Base-by-base conservation (phyloP, 2,113 vertebrate genomes). In the Prolemur simus region DNA sequence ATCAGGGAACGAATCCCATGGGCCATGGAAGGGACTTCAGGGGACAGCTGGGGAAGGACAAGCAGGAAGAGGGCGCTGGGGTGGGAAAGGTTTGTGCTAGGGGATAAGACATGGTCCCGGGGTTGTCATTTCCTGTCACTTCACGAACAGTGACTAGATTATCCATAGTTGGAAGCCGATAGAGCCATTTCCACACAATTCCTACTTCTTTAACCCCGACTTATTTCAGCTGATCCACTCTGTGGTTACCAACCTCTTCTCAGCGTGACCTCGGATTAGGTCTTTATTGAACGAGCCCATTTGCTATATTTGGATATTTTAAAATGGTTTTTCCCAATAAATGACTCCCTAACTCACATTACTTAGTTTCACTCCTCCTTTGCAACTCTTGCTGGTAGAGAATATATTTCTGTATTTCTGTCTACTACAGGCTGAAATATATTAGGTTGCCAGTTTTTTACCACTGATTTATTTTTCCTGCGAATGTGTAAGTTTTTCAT, bases 331-430 rank as follows among this genome's bases (percentile, higher is more conserved):
- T 83, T 95, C 20, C 88, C 78, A 86, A 45, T 34, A 64, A 56
- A 69, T n/a, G 29, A 42, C 20, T 64, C 47, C 76, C 37, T 86
- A 20, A 89, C 69, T 82, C 81, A 15, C 42, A 64, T 47, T 86
- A 73, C n/a, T 96, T 84, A 68, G 84, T 97, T 95, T 93, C 39
- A 54, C 3, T 95, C 73, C 27, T 6, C 81, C 32, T 94, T 88
- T 86, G 37, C 68, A 93, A 15, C 45, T 95, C 94, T 80, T 60
- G 80, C 74, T 87, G 2, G 29, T 17, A 56, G 78, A 91, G 45
- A 74, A 89, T 93, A 91, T 94, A 91, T 91, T 92, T 94, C 87
- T 84, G 45, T 94, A 91, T 91, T 92, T 94, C 87, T 84, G 45
- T 77, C 69, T 73, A 9, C 63, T 58, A 5, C 18, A 81, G 68